Percentiles rank a stretch among this genome's conserved stretches.
These are phyloP conservation scores for Xerus rutilus DNA, from an alignment of 2,797 vertebrate species.

Conservation along the genomic window DNA sequence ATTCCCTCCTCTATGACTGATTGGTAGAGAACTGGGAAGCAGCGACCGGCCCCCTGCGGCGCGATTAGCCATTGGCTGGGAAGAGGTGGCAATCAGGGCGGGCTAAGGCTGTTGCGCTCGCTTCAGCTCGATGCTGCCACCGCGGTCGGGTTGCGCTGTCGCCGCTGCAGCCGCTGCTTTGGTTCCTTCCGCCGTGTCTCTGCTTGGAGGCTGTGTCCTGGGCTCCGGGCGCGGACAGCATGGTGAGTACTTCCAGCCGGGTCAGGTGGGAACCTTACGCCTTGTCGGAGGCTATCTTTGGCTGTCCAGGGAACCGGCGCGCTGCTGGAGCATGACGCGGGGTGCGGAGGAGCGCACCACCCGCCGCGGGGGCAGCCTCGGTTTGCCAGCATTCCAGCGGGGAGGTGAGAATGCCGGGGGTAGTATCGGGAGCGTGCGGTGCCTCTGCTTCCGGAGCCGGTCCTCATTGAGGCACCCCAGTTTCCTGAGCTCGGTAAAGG, in stretches of 20 bases:
- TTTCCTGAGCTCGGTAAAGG: neutral
- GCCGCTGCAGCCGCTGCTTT: neutral
- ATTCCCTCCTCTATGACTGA: constrained; percentile 80
- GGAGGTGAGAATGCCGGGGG: neutral
- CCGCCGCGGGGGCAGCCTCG: neutral
- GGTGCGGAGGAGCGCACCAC: neutral
- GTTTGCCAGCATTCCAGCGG: neutral
- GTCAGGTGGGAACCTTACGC: neutral
- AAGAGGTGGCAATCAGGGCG: constrained; percentile 78
- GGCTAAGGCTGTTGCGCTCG: neutral
- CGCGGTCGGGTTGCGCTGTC: neutral
- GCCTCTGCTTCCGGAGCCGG: neutral
- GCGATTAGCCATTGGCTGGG: constrained; percentile 81
- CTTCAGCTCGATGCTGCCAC: neutral
- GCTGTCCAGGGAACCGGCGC: neutral
- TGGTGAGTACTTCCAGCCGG: constrained; percentile 80
- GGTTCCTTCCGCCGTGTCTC: neutral
- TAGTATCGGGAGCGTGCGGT: neutral
- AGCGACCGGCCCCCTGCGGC: neutral
- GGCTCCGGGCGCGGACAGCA: constrained; percentile 52
- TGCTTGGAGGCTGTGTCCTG: neutral
- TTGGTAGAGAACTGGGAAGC: constrained; percentile 67
- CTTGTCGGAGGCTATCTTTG: neutral
- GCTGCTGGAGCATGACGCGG: neutral
- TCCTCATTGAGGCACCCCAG: neutral